A percentile compares a stretch with the other conserved stretches of the same genome.
These are phyloP conservation scores for Parambassis ranga DNA, from an alignment of 2,797 vertebrate species.

Conservation along the genomic window DNA sequence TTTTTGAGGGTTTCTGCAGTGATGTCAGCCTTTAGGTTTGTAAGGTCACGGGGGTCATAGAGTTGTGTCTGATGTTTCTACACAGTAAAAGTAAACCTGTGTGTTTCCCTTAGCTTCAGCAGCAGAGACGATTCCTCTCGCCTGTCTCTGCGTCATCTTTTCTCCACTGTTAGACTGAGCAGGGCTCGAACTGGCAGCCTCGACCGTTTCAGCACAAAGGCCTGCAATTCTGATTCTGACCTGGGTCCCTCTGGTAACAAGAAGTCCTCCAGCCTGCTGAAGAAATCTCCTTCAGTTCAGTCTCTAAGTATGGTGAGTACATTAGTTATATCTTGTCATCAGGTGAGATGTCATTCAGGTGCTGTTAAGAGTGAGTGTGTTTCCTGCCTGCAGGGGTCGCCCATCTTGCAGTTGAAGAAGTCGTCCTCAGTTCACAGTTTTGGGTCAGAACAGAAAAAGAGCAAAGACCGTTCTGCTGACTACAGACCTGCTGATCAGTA, in stretches of 20 bases:
- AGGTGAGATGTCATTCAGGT: too few species aligned
- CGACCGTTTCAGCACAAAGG: slow-evolving; percentile 56
- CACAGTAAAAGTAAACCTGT: too few species aligned
- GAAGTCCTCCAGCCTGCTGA: slow-evolving; percentile 32
- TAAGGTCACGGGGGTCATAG: too few species aligned
- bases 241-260: background rate
- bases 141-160: slow-evolving; percentile 70
- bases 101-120: slow-evolving; percentile 18
- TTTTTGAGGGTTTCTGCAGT: too few species aligned
- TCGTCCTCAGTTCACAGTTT: slow-evolving; percentile 82
- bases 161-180: slow-evolving; percentile 69
- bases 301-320: slow-evolving; percentile 62
- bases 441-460: slow-evolving; percentile 67
- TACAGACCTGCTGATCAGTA: slow-evolving; percentile 71
- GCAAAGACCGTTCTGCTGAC: slow-evolving; percentile 75
- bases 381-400: slow-evolving; percentile 78
- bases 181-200: slow-evolving; percentile 71
- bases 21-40: too few species aligned
- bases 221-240: rapidly evolving
- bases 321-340: background rate
- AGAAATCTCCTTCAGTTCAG: slow-evolving; percentile 66
- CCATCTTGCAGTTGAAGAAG: slow-evolving; percentile 81
- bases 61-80: too few species aligned
- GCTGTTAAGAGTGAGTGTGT: too few species aligned
- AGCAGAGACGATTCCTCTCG: slow-evolving; percentile 52